Conservation (phyloP, 2,888 invertebrate genomes). For the Oscheius myriophilus region DNA sequence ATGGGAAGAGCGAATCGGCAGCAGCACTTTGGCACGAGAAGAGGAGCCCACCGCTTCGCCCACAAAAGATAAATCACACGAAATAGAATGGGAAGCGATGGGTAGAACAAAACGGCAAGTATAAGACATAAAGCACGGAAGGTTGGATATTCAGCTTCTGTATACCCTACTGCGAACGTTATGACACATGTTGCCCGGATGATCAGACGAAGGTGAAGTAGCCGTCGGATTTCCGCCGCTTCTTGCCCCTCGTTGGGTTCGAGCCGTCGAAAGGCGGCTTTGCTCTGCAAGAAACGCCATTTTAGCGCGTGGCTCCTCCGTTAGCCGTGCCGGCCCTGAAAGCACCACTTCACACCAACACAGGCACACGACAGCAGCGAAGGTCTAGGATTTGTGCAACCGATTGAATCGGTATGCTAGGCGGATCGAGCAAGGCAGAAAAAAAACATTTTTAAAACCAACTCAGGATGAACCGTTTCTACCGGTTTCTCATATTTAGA, state of each 20-base stretch:
- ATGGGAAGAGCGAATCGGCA: constrained; percentile 7
- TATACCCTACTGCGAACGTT: constrained; percentile 13
- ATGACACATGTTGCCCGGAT: constrained; percentile 22
- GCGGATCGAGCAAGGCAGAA: no score
- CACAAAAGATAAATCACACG: not conserved
- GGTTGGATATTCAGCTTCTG: constrained; percentile 4
- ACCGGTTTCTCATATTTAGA: no score
- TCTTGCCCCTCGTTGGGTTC: constrained; percentile 69
- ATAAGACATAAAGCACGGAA: not conserved
- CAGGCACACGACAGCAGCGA: constrained; percentile 29
- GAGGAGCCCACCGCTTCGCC: not conserved
- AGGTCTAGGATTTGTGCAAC: no score
- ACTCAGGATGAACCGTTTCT: no score
- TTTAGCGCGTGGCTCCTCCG: constrained; percentile 50
- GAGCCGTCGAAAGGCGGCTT: constrained; percentile 69
- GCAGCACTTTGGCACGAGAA: constrained; percentile 20
- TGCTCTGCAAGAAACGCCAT: constrained; percentile 56
- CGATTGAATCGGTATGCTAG: no score
- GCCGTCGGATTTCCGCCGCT: constrained; percentile 70
- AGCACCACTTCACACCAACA: constrained; percentile 44
- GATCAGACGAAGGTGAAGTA: constrained; percentile 71
- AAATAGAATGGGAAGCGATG: not conserved
- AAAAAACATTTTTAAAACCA: no score
- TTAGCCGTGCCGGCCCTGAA: constrained; percentile 52
- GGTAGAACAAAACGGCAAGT: not conserved